Evolutionary conservation across 2,888 invertebrate species (phyloP).

Genomic region (Polydrusus pterygomalis): DNA sequence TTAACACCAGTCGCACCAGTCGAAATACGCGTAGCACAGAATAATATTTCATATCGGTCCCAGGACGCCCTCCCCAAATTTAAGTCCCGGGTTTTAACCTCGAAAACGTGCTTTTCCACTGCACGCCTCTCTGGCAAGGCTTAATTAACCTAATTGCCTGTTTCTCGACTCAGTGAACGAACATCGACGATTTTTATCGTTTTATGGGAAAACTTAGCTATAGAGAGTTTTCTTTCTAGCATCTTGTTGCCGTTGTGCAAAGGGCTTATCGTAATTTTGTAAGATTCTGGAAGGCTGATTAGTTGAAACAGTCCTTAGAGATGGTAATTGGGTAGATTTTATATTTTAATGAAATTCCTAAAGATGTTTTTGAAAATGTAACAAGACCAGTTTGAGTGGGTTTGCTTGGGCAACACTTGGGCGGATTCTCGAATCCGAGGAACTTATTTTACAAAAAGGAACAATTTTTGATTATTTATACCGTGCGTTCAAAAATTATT

Average conservation of each 20-base stretch:
- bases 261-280: slow-evolving; percentile 9
- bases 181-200: slow-evolving; percentile 48
- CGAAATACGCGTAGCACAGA: slow-evolving; percentile 49
- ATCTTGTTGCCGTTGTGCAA: slow-evolving; percentile 24
- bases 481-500: too few species aligned
- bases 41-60: slow-evolving; percentile 56
- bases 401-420: too few species aligned
- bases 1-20: slow-evolving; percentile 51
- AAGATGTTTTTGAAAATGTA: slow-evolving; percentile 1
- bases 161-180: slow-evolving; percentile 51
- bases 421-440: too few species aligned
- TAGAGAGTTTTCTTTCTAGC: slow-evolving; percentile 41
- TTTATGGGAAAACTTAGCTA: slow-evolving; percentile 45
- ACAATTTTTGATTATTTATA: too few species aligned
- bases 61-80: slow-evolving; percentile 46
- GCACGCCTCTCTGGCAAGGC: slow-evolving; percentile 45
- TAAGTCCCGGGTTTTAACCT: slow-evolving; percentile 47
- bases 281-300: slow-evolving; percentile 3
- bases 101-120: slow-evolving; percentile 50
- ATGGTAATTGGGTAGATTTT: neutral
- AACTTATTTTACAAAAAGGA: too few species aligned
- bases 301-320: neutral
- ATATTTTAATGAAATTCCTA: neutral
- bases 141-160: slow-evolving; percentile 55
- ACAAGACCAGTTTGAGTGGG: neutral